These are phyloP conservation scores for Diachasmimorpha longicaudata DNA, from an alignment of 1,140 invertebrate genomes.

Conservation along the genomic window DNA sequence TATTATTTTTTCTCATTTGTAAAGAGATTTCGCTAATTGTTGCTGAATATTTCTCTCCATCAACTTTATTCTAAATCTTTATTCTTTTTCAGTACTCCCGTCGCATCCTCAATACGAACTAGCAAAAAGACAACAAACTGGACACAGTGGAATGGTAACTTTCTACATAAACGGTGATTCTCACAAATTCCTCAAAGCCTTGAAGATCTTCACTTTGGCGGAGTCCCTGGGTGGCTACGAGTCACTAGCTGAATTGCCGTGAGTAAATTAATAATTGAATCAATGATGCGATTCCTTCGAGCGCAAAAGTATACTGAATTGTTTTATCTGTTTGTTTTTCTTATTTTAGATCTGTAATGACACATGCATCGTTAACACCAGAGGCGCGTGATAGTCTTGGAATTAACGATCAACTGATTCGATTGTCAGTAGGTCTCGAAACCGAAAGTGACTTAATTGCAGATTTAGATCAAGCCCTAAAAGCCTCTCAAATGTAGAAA, in stretches of 20 bases:
- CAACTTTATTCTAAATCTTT: background rate
- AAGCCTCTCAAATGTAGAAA: constrained; percentile 34
- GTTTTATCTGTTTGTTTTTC: constrained; percentile 5
- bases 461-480: constrained; percentile 86
- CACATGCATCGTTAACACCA: constrained; percentile 79
- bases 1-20: too few species aligned
- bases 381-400: constrained; percentile 77
- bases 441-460: constrained; percentile 82
- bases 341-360: constrained; percentile 72
- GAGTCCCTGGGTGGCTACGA: constrained; percentile 97
- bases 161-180: constrained; percentile 89
- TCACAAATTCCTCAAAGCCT: constrained; percentile 75
- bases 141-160: constrained; percentile 91
- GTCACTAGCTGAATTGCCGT: constrained; percentile 87
- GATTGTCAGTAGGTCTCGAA: constrained; percentile 93
- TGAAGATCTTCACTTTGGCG: constrained; percentile 88
- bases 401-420: constrained; percentile 86
- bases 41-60: too few species aligned
- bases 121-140: constrained; percentile 81
- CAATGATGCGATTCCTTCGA: constrained; percentile 30
- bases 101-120: constrained; percentile 92
- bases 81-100: constrained; percentile 70
- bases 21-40: too few species aligned
- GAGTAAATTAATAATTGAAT: constrained; percentile 58
- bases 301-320: background rate